phyloP scores from a whole-genome alignment of 2,797 vertebrate species.

The Enteromius mattozi region DNA sequence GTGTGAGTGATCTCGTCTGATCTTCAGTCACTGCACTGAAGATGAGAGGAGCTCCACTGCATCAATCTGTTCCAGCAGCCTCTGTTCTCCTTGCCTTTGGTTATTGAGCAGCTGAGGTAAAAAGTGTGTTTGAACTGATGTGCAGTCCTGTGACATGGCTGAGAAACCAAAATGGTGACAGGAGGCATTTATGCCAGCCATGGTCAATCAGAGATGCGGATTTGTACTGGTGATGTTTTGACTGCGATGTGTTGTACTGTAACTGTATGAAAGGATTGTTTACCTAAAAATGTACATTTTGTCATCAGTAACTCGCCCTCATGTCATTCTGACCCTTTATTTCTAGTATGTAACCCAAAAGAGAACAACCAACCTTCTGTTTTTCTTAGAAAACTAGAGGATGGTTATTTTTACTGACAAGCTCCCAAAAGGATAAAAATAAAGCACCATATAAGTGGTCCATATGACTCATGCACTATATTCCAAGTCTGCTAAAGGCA shows the following conservation, averaged over 20 bases:
- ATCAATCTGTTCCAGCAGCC: slow-evolving; percentile 43
- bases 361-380: background rate
- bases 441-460: slow-evolving; percentile 10
- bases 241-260: background rate
- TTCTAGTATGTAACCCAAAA: background rate
- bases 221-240: background rate
- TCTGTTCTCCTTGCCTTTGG: slow-evolving; percentile 33
- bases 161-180: slow-evolving; percentile 32
- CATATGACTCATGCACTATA: slow-evolving; percentile 29
- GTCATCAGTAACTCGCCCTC: background rate
- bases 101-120: slow-evolving; percentile 36
- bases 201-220: background rate
- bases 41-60: slow-evolving; percentile 47
- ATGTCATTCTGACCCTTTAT: background rate
- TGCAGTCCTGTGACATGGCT: slow-evolving; percentile 21
- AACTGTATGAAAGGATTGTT: background rate
- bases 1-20: slow-evolving; percentile 55
- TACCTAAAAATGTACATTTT: background rate
- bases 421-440: slow-evolving; percentile 19
- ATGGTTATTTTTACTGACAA: slow-evolving; percentile 31
- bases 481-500: background rate
- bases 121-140: slow-evolving; percentile 28
- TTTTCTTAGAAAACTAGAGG: slow-evolving; percentile 13
- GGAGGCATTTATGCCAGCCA: background rate
- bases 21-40: slow-evolving; percentile 50